Conservation (phyloP, 2,113 vertebrate species). For the Cinclus mexicanus region DNA sequence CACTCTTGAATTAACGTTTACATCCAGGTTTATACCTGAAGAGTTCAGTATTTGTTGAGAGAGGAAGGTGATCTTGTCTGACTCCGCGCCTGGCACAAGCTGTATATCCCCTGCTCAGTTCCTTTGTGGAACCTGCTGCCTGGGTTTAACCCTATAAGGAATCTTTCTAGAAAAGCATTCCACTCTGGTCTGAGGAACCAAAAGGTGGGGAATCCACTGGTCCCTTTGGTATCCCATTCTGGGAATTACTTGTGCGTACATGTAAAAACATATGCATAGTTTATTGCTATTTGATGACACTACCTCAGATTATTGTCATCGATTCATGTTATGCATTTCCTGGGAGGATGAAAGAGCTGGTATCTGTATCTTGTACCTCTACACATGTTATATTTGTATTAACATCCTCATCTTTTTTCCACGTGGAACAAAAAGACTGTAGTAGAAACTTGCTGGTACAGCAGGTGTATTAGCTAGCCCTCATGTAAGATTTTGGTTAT, state of each 20-base stretch:
- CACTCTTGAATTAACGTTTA: not conserved
- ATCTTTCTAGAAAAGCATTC: not conserved
- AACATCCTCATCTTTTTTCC: not conserved
- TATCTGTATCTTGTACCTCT: not conserved
- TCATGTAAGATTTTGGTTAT: not conserved
- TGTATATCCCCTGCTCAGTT: not conserved
- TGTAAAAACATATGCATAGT: not conserved
- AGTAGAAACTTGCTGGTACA: not conserved
- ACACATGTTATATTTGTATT: not conserved
- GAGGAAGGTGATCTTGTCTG: not conserved
- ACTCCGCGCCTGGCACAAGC: not conserved
- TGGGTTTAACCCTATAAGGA: not conserved
- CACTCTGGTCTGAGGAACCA: not conserved
- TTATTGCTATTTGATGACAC: not conserved
- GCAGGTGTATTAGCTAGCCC: not conserved
- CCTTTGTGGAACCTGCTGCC: not conserved
- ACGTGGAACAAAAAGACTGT: not conserved
- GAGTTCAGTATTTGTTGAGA: not conserved
- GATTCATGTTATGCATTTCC: not conserved
- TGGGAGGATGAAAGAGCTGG: not conserved
- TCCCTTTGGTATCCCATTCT: not conserved
- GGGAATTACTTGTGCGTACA: not conserved
- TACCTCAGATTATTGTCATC: not conserved
- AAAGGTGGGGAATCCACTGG: not conserved
- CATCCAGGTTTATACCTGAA: not conserved